Percentiles rank a stretch among this genome's conserved stretches.
Conservation (phyloP, 2,888 invertebrate species). For the Hoplodrina ambigua region DNA sequence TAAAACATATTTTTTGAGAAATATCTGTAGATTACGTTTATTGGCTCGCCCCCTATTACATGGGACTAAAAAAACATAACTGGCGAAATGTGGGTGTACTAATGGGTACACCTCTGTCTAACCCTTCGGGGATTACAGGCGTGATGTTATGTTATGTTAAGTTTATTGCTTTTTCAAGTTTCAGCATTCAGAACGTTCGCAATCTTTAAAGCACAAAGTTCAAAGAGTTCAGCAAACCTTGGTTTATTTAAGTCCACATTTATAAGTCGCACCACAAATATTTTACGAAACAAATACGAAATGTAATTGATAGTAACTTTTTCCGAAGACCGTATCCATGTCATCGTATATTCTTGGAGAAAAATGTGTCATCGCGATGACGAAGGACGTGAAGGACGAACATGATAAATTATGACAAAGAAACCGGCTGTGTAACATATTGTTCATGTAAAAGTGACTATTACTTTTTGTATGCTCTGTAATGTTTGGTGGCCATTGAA, state of each 20-base stretch:
- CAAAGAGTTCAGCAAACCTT: neutral
- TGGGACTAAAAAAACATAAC: no score
- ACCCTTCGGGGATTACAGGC: no score
- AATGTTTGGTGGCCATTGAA: neutral
- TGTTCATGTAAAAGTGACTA: conserved; percentile 19
- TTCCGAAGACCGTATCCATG: neutral
- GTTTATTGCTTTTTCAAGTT: conserved; percentile 9
- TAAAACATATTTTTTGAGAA: no score
- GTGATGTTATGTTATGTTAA: no score
- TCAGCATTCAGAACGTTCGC: neutral
- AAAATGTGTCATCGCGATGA: conserved; percentile 39
- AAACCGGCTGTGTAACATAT: conserved; percentile 4
- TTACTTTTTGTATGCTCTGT: conserved; percentile 4
- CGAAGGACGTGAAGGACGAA: conserved; percentile 25
- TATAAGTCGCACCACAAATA: neutral
- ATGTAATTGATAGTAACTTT: neutral
- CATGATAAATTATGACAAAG: conserved; percentile 42
- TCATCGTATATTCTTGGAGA: neutral
- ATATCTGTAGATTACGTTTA: neutral
- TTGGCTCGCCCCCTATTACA: no score
- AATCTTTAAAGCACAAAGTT: conserved; percentile 9
- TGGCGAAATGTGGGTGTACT: no score
- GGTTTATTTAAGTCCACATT: conserved; percentile 9
- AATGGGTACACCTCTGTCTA: no score
- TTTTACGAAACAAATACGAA: neutral